phyloP scores from a whole-genome alignment of 2,797 vertebrate species.

The Anas acuta region DNA sequence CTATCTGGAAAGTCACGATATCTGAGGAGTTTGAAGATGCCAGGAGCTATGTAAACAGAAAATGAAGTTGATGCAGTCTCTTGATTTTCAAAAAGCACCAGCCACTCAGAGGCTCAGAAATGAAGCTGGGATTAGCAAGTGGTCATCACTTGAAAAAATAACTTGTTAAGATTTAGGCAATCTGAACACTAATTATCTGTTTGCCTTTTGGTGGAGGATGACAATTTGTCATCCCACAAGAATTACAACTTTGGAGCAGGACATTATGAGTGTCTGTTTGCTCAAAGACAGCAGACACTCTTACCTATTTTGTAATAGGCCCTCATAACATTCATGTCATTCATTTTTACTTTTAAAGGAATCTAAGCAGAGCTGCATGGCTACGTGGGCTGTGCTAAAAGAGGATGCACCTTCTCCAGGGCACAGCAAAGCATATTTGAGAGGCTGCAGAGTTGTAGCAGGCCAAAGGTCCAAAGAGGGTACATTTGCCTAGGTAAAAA shows the following conservation, averaged over 20 bases:
- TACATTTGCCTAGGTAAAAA: background rate
- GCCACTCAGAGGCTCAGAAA: background rate
- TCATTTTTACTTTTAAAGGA: background rate
- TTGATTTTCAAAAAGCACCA: background rate
- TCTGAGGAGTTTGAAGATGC: background rate
- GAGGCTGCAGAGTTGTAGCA: background rate
- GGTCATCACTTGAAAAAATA: background rate
- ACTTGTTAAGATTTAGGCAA: background rate
- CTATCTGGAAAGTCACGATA: background rate
- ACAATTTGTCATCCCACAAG: background rate
- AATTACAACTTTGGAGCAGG: background rate
- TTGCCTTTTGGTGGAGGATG: background rate
- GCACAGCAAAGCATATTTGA: background rate
- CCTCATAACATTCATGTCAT: background rate
- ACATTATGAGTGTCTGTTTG: background rate
- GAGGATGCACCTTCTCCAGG: background rate
- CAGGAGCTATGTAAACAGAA: background rate
- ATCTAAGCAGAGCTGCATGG: background rate
- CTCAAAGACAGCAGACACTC: background rate
- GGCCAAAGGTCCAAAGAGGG: background rate
- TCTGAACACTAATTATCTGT: background rate
- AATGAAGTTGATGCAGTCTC: background rate
- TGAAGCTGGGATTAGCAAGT: background rate
- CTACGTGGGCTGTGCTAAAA: background rate
- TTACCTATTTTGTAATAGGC: background rate